Percentiles rank a stretch among this genome's conserved stretches.
These are phyloP conservation scores for Lagopus muta DNA, from an alignment of 2,113 vertebrate genomes.

Conservation along the genomic window DNA sequence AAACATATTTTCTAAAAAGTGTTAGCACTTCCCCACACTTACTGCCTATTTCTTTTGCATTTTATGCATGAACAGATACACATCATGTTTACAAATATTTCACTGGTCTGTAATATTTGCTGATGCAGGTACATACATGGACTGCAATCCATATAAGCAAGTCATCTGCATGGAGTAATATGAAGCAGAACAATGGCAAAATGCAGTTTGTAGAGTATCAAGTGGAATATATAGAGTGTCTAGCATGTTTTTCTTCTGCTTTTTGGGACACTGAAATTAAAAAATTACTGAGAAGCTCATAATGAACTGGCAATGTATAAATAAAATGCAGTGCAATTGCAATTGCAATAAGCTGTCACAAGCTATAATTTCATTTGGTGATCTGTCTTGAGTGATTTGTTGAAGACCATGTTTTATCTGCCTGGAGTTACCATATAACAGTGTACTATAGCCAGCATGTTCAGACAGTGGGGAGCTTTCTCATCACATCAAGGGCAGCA, in stretches of 20 bases:
- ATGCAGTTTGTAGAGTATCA: background rate
- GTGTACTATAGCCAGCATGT: background rate
- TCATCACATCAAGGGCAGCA: background rate
- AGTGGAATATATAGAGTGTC: background rate
- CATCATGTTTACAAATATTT: background rate
- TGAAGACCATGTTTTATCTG: background rate
- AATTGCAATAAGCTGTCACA: background rate
- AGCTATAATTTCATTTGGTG: background rate
- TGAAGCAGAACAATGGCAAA: background rate
- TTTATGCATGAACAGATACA: background rate
- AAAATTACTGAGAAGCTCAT: background rate
- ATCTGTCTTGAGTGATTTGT: background rate
- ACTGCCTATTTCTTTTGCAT: background rate
- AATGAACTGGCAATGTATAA: background rate
- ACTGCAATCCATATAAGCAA: background rate
- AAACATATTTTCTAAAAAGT: background rate
- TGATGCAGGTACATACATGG: background rate
- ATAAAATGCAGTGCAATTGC: background rate
- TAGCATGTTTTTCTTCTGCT: background rate
- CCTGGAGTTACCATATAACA: background rate
- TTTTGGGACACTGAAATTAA: background rate
- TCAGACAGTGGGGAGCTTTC: background rate
- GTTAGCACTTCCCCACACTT: background rate
- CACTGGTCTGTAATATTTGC: background rate
- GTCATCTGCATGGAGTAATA: background rate